These are phyloP conservation scores for Helicolenus hilgendorfi DNA, from an alignment of 2,797 vertebrate species.

Conservation along the genomic window DNA sequence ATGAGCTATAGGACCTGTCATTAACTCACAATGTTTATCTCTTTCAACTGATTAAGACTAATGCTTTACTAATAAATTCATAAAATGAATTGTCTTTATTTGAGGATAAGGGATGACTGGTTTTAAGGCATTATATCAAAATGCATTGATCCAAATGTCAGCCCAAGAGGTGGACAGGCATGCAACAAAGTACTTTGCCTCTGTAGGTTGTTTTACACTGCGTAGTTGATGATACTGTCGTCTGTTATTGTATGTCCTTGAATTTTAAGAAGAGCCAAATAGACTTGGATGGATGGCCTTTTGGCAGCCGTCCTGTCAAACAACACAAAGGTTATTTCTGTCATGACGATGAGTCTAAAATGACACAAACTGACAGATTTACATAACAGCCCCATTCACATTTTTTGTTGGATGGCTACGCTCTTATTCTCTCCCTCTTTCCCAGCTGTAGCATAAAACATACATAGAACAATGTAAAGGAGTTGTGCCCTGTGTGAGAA, in stretches of 20 bases:
- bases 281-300: conserved; percentile 46
- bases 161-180: background rate
- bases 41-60: background rate
- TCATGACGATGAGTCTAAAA: conserved; percentile 11
- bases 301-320: conserved; percentile 29
- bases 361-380: conserved; percentile 32
- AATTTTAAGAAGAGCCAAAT: conserved; percentile 15
- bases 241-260: conserved; percentile 13
- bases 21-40: conserved; percentile 1
- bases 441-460: background rate
- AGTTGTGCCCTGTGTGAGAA: background rate
- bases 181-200: background rate
- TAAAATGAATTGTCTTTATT: background rate
- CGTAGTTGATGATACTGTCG: conserved; percentile 3
- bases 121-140: background rate
- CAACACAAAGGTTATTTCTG: conserved; percentile 53
- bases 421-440: background rate
- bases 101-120: background rate
- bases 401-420: background rate
- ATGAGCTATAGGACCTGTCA: conserved; percentile 4
- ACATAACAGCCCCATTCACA: conserved; percentile 2
- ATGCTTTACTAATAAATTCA: background rate
- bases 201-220: background rate
- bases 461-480: background rate
- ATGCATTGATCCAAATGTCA: background rate